Conservation (phyloP, 2,797 vertebrate species). For the Tamandua tetradactyla region DNA sequence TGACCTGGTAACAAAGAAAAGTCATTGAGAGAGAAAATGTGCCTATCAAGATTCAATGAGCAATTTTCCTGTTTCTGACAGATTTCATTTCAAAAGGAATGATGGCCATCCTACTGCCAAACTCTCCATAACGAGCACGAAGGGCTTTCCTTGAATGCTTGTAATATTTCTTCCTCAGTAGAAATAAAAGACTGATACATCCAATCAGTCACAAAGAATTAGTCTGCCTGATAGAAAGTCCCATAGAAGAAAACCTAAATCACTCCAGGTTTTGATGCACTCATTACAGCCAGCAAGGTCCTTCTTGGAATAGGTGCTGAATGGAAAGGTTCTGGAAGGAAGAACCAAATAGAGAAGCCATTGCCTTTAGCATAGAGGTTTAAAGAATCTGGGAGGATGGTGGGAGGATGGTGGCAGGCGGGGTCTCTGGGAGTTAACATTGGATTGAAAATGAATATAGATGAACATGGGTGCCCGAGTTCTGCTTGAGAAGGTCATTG, state of each 20-base stretch:
- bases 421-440: not conserved
- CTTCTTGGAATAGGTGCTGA: constrained; percentile 30
- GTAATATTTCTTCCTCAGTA: not conserved
- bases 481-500: not conserved
- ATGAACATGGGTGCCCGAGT: not conserved
- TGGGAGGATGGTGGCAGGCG: not conserved
- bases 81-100: constrained; percentile 61
- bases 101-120: not conserved
- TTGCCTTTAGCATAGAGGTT: not conserved
- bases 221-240: constrained; percentile 34
- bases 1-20: constrained; percentile 66
- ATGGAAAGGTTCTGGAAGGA: constrained; percentile 31
- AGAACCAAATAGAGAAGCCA: constrained; percentile 38
- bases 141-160: not conserved
- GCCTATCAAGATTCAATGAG: constrained; percentile 64
- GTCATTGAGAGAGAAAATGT: constrained; percentile 62
- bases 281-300: constrained; percentile 51
- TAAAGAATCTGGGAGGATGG: not conserved
- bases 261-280: constrained; percentile 37
- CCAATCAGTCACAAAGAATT: constrained; percentile 45
- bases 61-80: constrained; percentile 61
- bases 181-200: constrained; percentile 51
- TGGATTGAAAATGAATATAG: not conserved
- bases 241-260: constrained; percentile 57
- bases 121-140: constrained; percentile 28